Evolutionary conservation across 1,140 invertebrate genomes (phyloP), one percentile per base, ranked within the genome.

Genomic region (Aphaenogaster rudis): DNA sequence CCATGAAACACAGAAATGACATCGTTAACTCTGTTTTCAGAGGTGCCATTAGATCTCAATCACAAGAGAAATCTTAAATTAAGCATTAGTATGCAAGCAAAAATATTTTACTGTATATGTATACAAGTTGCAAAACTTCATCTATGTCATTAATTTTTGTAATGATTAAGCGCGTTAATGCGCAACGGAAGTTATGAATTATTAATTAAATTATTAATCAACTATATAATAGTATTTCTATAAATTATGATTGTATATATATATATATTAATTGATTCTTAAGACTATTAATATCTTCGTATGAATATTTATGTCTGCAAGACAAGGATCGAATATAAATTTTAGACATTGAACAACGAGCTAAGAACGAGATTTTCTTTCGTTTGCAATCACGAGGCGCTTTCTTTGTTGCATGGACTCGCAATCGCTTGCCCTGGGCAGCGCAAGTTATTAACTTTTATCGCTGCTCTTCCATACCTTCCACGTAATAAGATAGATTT

Each of bases 361-460:
- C 15, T 13, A 42, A 63, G 45, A 82, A 21, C 2, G 33, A 9
- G 8, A 48, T 54, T 63, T 84, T 74, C 28, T 13, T 66, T 54
- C 42, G 15, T 52, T 4, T 6, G 15, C 21, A 36, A 54, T 33
- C 15, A 80, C 17, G 48, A 52, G 7, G 6, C 39, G 9, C 15
- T 71, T 13, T 42, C 39, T 17, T 77, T 57, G 8, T 57, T 71
- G 15, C 21, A 3, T 28, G 8, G 33, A 6, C 8, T 71, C 21
- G 52, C 66, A 45, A 59, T 39, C 57, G 52, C 5, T 33, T 15
- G 50, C 21, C 39, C 21, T 81, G 13, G 9, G 39, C 45, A 0
- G 64, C 9, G 2, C 50, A 42, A 67, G 48, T 81, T 81, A 81
- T 81, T 71, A 80, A 71, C 64, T 57, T 54, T 71, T 71, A 71